These are phyloP conservation scores for Drosophila bifasciata DNA, from an alignment of 1,140 invertebrate species.

Conservation along the genomic window DNA sequence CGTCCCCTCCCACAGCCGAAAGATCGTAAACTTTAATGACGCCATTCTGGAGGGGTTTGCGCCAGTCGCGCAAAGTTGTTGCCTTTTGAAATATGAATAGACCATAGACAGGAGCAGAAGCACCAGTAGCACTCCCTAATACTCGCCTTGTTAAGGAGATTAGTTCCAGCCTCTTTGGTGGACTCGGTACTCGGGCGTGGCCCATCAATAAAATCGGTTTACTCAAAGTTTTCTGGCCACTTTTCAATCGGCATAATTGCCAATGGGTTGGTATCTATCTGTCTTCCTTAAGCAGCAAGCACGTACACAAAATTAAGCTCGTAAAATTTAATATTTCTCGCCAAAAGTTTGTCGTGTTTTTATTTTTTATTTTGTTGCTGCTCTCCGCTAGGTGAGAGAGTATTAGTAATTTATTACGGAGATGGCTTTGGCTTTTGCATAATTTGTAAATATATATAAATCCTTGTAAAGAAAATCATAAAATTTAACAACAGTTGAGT, in stretches of 20 bases:
- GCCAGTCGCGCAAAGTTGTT: slow-evolving; percentile 59
- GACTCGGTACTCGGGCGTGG: not conserved
- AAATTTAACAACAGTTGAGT: slow-evolving; percentile 70
- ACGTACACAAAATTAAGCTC: slow-evolving; percentile 77
- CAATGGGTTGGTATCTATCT: slow-evolving; percentile 44
- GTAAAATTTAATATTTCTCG: slow-evolving; percentile 80
- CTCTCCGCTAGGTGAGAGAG: slow-evolving; percentile 26
- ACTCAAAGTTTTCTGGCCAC: slow-evolving; percentile 68
- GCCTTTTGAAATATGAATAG: slow-evolving; percentile 79
- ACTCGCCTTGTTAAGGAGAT: slow-evolving; percentile 76
- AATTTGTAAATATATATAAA: slow-evolving; percentile 56
- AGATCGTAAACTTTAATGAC: slow-evolving; percentile 79
- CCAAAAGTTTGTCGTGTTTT: slow-evolving; percentile 47
- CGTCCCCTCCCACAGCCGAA: slow-evolving; percentile 27
- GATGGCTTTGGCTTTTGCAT: slow-evolving; percentile 47
- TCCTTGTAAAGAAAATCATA: slow-evolving; percentile 37
- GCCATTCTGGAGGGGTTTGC: slow-evolving; percentile 68
- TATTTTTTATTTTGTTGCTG: not conserved
- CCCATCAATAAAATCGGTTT: slow-evolving; percentile 78
- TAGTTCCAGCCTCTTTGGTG: slow-evolving; percentile 60
- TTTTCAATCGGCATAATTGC: slow-evolving; percentile 80
- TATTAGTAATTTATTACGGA: slow-evolving; percentile 68
- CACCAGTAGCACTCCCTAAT: slow-evolving; percentile 43
- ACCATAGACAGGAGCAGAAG: slow-evolving; percentile 1
- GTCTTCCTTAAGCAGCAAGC: slow-evolving; percentile 40